phyloP scores from a whole-genome alignment of 1,140 invertebrate genomes.

The Meloidogyne floridensis region DNA sequence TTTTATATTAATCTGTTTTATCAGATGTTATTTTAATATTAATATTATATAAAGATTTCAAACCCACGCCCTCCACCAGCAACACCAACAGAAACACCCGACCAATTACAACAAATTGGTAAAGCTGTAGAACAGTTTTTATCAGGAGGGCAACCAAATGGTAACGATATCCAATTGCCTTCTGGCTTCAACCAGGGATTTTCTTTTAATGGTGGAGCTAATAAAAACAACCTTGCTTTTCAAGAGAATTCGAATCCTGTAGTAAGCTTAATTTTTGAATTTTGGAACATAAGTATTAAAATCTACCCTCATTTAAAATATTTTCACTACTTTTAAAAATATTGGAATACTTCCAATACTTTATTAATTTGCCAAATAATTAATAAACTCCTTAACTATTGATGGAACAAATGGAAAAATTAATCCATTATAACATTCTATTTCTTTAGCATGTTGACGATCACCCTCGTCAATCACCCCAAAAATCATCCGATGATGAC shows the following conservation, averaged over 20 bases:
- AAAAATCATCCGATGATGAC: not conserved
- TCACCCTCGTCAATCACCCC: not conserved
- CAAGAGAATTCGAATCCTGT: conserved; percentile 42
- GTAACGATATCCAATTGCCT: conserved; percentile 53
- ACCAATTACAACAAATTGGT: conserved; percentile 47
- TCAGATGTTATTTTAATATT: not conserved
- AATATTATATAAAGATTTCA: conserved; percentile 8
- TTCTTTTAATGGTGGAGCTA: conserved; percentile 52
- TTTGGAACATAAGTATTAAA: too few relatives aligned
- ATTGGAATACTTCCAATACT: too few relatives aligned
- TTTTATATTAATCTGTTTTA: not conserved
- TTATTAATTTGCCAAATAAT: too few relatives aligned
- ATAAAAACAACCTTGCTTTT: conserved; percentile 45
- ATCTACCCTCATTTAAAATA: too few relatives aligned
- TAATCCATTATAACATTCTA: too few relatives aligned
- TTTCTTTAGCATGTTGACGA: conserved; percentile 19
- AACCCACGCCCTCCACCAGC: conserved; percentile 16
- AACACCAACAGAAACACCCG: conserved; percentile 23
- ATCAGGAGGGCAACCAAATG: conserved; percentile 45
- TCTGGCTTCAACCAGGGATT: conserved; percentile 65
- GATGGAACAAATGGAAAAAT: too few relatives aligned
- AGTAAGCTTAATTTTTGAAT: conserved; percentile 30
- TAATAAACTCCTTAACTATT: too few relatives aligned
- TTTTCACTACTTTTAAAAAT: too few relatives aligned
- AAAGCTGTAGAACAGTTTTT: conserved; percentile 64